A percentile compares a stretch with the other conserved stretches of the same genome.
Evolutionary conservation across 2,113 vertebrate species (phyloP).

Genomic region (Pimephales promelas): DNA sequence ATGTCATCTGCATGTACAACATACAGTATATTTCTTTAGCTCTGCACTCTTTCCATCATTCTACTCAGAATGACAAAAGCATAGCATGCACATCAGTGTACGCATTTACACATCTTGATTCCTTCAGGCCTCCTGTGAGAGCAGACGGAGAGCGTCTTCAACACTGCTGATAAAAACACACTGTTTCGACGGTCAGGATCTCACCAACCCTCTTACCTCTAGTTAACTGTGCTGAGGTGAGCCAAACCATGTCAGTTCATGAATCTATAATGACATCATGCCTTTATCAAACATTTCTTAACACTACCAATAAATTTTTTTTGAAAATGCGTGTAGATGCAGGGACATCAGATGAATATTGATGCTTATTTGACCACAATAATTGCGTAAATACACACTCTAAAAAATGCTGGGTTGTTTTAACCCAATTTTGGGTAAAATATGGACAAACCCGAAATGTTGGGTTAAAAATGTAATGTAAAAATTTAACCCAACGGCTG

Average conservation of each 20-base stretch:
- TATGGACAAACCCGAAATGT: too few relatives aligned
- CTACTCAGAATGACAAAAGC: background rate
- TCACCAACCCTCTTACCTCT: background rate
- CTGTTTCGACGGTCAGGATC: background rate
- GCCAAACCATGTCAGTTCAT: background rate
- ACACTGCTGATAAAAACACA: background rate
- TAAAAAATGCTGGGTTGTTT: too few relatives aligned
- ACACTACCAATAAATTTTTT: background rate
- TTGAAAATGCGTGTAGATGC: background rate
- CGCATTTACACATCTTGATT: background rate
- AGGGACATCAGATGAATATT: background rate
- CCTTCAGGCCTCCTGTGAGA: background rate
- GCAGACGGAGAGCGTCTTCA: conserved; percentile 1
- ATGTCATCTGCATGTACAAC: too few relatives aligned
- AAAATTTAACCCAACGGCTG: too few relatives aligned
- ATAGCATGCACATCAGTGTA: background rate
- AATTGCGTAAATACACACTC: background rate
- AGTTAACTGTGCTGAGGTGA: background rate
- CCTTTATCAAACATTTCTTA: background rate
- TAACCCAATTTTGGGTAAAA: too few relatives aligned
- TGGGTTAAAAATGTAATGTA: too few relatives aligned
- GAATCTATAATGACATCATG: background rate
- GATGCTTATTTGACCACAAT: background rate
- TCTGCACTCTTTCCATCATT: background rate
- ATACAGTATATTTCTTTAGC: background rate